Conservation (phyloP, 2,797 vertebrate genomes). For the Coccyzus lansbergi region DNA sequence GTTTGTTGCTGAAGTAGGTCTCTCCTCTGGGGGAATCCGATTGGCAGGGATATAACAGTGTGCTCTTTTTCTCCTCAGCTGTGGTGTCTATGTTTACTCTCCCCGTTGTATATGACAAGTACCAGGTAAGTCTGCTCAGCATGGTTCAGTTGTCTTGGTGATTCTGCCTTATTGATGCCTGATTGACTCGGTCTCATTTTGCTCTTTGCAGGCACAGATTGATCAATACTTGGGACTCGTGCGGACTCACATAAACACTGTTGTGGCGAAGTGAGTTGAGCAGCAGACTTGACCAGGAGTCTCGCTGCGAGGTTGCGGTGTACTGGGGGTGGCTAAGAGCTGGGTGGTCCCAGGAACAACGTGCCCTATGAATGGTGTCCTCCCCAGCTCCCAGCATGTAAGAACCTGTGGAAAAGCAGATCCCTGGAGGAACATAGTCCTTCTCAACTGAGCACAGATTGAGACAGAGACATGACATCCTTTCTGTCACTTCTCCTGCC, state of each 20-base stretch:
- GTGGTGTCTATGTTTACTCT: conserved; percentile 98
- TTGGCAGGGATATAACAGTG: conserved; percentile 45
- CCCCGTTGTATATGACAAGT: conserved; percentile 97
- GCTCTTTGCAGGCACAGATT: conserved; percentile 89
- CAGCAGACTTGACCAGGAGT: background rate
- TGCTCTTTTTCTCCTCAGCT: conserved; percentile 77
- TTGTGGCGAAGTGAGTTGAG: conserved; percentile 95
- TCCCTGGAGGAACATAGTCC: background rate
- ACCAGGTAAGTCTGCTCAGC: conserved; percentile 85
- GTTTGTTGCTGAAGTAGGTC: conserved; percentile 18
- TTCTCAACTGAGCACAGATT: background rate
- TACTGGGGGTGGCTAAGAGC: background rate
- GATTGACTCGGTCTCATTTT: conserved; percentile 8
- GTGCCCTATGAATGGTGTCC: rapidly evolving
- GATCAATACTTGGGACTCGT: conserved; percentile 98
- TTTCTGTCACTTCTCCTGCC: background rate
- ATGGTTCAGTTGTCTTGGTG: background rate
- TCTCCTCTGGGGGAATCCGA: conserved; percentile 15
- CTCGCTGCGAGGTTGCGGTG: background rate
- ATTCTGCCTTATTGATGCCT: background rate
- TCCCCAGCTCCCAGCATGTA: background rate
- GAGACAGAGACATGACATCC: background rate
- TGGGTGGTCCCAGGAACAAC: background rate
- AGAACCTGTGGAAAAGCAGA: background rate
- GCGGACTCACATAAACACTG: conserved; percentile 94